Evolutionary conservation across 2,888 invertebrate species (phyloP).

Genomic region (Epiblema foenella): DNA sequence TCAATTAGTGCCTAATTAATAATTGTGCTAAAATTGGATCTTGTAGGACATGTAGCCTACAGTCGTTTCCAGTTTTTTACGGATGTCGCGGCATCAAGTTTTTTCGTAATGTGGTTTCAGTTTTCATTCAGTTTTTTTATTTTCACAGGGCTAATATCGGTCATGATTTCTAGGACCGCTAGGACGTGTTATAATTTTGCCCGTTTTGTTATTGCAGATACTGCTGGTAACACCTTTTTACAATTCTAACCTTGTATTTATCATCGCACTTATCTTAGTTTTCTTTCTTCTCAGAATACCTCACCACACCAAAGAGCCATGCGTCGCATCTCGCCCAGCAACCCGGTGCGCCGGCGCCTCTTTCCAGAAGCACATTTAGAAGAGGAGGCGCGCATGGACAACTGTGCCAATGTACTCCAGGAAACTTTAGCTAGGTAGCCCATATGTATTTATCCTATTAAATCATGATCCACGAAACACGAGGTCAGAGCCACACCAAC

Average conservation of each 20-base stretch:
- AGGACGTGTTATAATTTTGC: too few relatives aligned
- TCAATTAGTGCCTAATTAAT: conserved; percentile 19
- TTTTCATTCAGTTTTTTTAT: too few relatives aligned
- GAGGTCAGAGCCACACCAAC: too few relatives aligned
- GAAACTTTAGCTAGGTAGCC: conserved; percentile 56
- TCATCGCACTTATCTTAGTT: neutral
- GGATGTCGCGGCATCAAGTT: neutral
- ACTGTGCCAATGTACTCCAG: conserved; percentile 62
- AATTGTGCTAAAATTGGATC: conserved; percentile 7
- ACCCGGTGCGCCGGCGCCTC: conserved; percentile 72
- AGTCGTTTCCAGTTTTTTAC: neutral
- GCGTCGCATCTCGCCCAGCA: conserved; percentile 59
- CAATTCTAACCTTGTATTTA: too few relatives aligned
- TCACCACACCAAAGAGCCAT: conserved; percentile 59
- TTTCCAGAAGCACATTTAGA: conserved; percentile 59
- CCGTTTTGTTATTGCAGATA: too few relatives aligned
- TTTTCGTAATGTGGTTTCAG: neutral
- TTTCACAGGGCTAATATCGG: too few relatives aligned
- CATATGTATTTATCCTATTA: too few relatives aligned
- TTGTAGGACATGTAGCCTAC: neutral
- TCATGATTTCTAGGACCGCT: too few relatives aligned
- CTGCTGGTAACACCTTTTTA: too few relatives aligned
- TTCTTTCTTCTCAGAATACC: conserved; percentile 63
- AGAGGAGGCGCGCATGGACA: conserved; percentile 63
- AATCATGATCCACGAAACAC: too few relatives aligned